Base-by-base conservation (phyloP, 2,113 vertebrate species). In the Oncorhynchus gorbuscha region DNA sequence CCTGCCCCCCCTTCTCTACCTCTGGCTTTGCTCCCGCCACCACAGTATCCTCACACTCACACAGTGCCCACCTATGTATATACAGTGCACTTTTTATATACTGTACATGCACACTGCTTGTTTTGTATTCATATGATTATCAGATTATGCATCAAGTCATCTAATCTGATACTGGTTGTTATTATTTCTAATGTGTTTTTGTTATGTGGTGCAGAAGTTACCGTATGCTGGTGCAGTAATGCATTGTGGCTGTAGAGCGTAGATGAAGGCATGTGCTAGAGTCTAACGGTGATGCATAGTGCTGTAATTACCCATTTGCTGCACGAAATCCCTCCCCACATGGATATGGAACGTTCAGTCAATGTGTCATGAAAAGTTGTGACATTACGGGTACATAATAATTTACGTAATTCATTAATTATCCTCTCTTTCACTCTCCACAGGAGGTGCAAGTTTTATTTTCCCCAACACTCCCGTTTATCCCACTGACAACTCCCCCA, bases 381-480 rank as follows among this genome's bases (percentile, higher is more conserved):
- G 67, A 18, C 32, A 30, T 68, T 18, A 22, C 16, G 5, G 28
- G 5, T 39, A 18, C 30, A 39, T 45, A 32, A 39, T n/a, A 0
- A 69, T 9, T 69, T 0, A 68, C 12, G 35, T 68, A 16, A 32
- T 35, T 30, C 11, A 35, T 68, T 32, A 20, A 69, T 39, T 20
- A n/a, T 39, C 14, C 67, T 87, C 82, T 85, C 88, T 87, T 85
- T 92, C 91, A 91, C 85, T 89, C 69, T 89, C 90, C 81, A 55
- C 88, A 97, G 95, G 95, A 92, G 95, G 95, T 79, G 94, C 95
- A 81, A 93, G 94, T 87, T 97, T 97, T 90, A 96, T 97, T 88
- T 96, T 97, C 77, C 95, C 95, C 84, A 97, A 95, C 80, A 90
- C 93, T 85, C 94, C 95, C 55, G 93, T 93, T 80, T 97, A 95